Base-by-base conservation (phyloP, 2,797 vertebrate species). In the Borostomias antarcticus region DNA sequence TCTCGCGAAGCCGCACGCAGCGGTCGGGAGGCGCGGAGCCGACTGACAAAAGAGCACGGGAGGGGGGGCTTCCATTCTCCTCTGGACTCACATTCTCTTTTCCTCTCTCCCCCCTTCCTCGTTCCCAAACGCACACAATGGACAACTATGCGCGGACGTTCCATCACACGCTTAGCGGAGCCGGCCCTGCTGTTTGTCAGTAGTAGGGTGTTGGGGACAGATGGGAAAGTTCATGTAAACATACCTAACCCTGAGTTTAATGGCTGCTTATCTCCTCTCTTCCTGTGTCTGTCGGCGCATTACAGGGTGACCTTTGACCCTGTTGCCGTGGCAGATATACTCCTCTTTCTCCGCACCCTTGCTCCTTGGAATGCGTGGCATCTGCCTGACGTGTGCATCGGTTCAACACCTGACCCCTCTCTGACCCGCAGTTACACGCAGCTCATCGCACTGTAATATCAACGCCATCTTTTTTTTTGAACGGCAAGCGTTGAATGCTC, bases 361-460 rank as follows among this genome's bases (percentile, higher is more conserved):
- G 37, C 56, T 58, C 21, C 48, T 23, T 52, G 78, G 77, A 85
- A 85, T 82, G 79, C 76, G 61, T 76, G 79, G 65, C 33, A 83
- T 82, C 74, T 32, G 70, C 57, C 25, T 73, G 63, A 30, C 48
- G 29, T 62, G 53, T 33, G 2, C 8, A 32, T n/a, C 54, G 9
- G 1, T 58, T 29, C n/a, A 47, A 35, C 13, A 13, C 25, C 48
- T 3, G 53, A 48, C 21, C 74, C 74, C 13, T 15, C 35, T 43
- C 15, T 40, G 21, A 35, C 17, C 19, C 40, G 47, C 32, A 61
- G 48, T 30, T 25, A 57, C 1, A 6, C 50, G 19, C 21, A 15
- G 28, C 58, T 30, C n/a, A n/a, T n/a, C n/a, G n/a, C n/a, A n/a
- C n/a, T n/a, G n/a, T n/a, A n/a, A n/a, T n/a, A n/a, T n/a, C n/a